Conservation (phyloP, 1,140 invertebrate species). For the Heliconius nattereri region DNA sequence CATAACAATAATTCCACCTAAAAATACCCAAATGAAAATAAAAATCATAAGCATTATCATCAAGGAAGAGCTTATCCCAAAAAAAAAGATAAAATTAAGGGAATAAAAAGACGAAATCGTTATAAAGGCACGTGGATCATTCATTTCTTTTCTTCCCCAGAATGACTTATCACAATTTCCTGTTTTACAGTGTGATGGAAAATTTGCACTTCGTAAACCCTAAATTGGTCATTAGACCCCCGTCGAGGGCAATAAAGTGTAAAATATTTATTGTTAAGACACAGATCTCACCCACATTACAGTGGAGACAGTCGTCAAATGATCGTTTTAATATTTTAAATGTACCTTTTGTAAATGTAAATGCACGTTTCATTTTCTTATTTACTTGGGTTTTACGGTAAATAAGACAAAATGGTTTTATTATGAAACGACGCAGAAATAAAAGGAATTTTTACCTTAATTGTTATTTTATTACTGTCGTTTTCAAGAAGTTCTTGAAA, state of each 20-base stretch:
- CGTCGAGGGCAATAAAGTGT: constrained; percentile 62
- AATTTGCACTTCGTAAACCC: constrained; percentile 78
- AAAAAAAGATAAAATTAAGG: constrained; percentile 55
- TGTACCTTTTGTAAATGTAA: constrained; percentile 1
- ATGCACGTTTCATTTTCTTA: neutral
- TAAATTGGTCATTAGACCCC: constrained; percentile 74
- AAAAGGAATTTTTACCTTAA: neutral
- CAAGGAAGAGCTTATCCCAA: constrained; percentile 17
- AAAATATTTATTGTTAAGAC: constrained; percentile 66
- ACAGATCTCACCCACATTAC: constrained; percentile 20
- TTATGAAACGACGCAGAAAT: neutral
- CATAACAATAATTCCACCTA: neutral
- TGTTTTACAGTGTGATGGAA: constrained; percentile 69
- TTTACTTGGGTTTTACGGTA: neutral
- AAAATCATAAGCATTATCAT: neutral
- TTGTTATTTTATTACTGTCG: neutral
- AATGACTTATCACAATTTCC: constrained; percentile 75
- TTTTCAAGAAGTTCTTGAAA: neutral
- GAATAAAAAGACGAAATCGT: constrained; percentile 43
- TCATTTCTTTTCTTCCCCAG: constrained; percentile 69
- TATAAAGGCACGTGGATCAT: constrained; percentile 60
- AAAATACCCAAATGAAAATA: neutral
- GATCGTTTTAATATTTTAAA: neutral
- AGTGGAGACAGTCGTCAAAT: neutral
- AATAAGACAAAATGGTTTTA: neutral